Evolutionary conservation across 2,797 vertebrate species (phyloP).

Genomic region (Euphonia xanthogaster): DNA sequence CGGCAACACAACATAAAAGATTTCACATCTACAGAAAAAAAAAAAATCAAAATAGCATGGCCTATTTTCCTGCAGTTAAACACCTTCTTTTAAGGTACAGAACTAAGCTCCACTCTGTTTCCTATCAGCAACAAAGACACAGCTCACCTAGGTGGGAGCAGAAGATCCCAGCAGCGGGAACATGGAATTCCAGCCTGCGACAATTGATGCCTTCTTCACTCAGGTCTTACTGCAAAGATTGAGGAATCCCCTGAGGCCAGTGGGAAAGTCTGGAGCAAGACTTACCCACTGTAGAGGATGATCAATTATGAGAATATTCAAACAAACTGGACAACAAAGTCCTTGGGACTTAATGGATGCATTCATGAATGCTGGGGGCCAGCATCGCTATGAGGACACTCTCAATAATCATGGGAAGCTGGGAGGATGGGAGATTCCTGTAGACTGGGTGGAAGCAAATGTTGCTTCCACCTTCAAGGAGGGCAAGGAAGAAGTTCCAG

Average conservation of each 20-base stretch:
- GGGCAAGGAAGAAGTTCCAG: not conserved
- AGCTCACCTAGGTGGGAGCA: not conserved
- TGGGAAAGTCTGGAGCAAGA: not conserved
- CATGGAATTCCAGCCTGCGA: not conserved
- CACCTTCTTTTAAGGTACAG: not conserved
- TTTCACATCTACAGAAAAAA: not conserved
- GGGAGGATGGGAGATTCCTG: not conserved
- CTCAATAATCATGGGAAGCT: fast-evolving
- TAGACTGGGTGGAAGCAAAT: not conserved
- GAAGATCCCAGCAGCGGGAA: not conserved
- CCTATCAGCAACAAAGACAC: not conserved
- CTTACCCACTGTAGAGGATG: not conserved
- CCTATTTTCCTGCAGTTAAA: constrained; percentile 39
- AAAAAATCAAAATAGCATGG: constrained; percentile 4
- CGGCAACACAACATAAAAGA: constrained; percentile 13
- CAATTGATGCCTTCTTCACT: fast-evolving
- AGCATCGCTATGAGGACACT: fast-evolving
- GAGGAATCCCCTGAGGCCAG: not conserved
- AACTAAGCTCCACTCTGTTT: not conserved
- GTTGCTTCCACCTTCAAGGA: not conserved
- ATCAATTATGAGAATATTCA: not conserved
- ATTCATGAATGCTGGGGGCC: not conserved
- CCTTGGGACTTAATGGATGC: not conserved
- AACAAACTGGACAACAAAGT: not conserved
- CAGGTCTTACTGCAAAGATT: not conserved